A percentile compares a stretch with the other conserved stretches of the same genome.
These are phyloP conservation scores for Homarus americanus DNA, from an alignment of 1,140 invertebrate genomes.

Conservation along the genomic window DNA sequence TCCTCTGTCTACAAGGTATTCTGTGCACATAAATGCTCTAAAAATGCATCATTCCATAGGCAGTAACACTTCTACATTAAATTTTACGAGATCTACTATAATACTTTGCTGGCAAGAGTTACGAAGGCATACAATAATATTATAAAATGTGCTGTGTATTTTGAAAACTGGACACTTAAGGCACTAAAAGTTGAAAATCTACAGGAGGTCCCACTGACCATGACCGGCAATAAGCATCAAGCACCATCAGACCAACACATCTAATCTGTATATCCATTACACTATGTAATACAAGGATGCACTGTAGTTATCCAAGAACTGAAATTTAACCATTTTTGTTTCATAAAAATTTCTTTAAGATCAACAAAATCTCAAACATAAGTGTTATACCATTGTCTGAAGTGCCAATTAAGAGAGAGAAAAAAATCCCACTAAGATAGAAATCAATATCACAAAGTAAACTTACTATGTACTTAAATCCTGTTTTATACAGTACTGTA, in stretches of 20 bases:
- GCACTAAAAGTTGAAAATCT: constrained; percentile 1
- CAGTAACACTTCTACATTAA: not conserved
- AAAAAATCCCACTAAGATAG: too few relatives aligned
- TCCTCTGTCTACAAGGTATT: not conserved
- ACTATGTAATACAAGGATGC: not conserved
- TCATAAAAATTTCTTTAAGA: too few relatives aligned
- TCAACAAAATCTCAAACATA: too few relatives aligned
- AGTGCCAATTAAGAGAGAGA: too few relatives aligned
- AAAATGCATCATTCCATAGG: not conserved
- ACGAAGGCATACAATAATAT: not conserved
- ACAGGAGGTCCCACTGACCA: not conserved
- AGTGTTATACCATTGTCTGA: too few relatives aligned
- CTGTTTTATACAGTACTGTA: too few relatives aligned
- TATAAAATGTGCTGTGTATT: not conserved
- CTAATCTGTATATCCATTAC: not conserved
- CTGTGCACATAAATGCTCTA: not conserved
- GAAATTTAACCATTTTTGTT: too few relatives aligned
- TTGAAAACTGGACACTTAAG: not conserved
- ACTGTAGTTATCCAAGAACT: not conserved
- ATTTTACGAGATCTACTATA: not conserved
- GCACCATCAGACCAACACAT: not conserved
- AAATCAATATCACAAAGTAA: too few relatives aligned
- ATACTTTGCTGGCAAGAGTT: not conserved
- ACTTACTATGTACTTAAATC: too few relatives aligned
- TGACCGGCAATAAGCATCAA: not conserved